A percentile compares a stretch with the other conserved stretches of the same genome.
phyloP scores from a whole-genome alignment of 2,797 vertebrate species.

The Cryptoprocta ferox region DNA sequence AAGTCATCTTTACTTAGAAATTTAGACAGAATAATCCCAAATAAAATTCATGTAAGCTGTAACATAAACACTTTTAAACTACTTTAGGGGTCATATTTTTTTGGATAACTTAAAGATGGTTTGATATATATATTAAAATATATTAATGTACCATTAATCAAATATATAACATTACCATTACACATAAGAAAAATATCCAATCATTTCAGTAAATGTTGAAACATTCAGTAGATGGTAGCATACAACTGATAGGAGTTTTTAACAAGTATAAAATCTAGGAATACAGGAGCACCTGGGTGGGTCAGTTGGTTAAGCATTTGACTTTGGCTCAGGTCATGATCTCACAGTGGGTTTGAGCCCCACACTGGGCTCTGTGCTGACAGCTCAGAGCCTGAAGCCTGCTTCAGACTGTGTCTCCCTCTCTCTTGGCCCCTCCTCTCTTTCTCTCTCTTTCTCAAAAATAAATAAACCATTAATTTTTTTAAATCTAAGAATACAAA shows the following conservation, averaged over 20 bases:
- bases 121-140: background rate
- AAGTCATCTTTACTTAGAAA: background rate
- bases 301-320: too few species aligned
- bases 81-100: background rate
- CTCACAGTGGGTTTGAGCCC: too few species aligned
- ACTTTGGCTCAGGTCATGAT: too few species aligned
- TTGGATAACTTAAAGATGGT: background rate
- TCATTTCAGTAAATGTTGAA: background rate
- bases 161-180: background rate
- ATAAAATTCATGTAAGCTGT: background rate
- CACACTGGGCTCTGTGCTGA: too few species aligned
- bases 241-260: background rate
- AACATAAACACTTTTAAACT: background rate
- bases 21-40: background rate
- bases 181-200: background rate
- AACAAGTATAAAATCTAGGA: background rate
- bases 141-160: background rate
- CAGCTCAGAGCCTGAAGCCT: too few species aligned
- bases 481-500: background rate
- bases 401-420: too few species aligned
- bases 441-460: too few species aligned
- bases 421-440: too few species aligned
- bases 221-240: background rate
- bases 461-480: too few species aligned
- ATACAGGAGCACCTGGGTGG: background rate